These are phyloP conservation scores for Avahi laniger DNA, from an alignment of 2,797 vertebrate species.

Conservation along the genomic window DNA sequence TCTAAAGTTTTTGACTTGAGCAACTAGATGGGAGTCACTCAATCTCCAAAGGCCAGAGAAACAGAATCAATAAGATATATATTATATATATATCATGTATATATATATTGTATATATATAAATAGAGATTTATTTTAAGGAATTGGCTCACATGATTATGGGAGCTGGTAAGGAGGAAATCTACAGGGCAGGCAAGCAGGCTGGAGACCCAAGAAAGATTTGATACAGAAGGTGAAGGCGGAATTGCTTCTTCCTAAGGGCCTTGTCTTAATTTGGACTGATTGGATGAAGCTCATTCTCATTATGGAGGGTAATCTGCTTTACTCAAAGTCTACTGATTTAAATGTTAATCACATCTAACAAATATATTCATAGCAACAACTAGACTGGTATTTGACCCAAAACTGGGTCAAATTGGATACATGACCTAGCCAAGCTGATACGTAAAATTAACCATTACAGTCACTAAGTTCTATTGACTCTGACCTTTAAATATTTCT, in stretches of 20 bases:
- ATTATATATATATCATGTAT: too few relatives aligned
- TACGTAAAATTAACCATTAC: background rate
- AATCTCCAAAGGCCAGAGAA: background rate
- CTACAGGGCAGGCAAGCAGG: background rate
- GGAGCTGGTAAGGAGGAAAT: background rate
- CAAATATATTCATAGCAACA: background rate
- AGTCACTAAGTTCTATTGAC: slow-evolving; percentile 3
- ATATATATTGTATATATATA: background rate
- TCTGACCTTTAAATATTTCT: slow-evolving; percentile 3
- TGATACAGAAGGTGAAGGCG: background rate
- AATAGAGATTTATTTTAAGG: background rate
- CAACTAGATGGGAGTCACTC: background rate
- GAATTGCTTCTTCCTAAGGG: background rate
- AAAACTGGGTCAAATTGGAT: background rate
- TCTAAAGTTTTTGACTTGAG: background rate
- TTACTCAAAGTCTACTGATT: background rate
- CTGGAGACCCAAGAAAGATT: background rate
- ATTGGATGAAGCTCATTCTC: background rate
- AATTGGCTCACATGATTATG: background rate
- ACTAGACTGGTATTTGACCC: background rate
- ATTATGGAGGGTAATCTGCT: background rate
- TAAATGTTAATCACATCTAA: slow-evolving; percentile 17
- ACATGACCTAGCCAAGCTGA: background rate
- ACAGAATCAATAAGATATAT: background rate
- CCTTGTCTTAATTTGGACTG: background rate